These are phyloP conservation scores for Acleris emargana DNA, from an alignment of 2,888 invertebrate genomes.

Conservation along the genomic window DNA sequence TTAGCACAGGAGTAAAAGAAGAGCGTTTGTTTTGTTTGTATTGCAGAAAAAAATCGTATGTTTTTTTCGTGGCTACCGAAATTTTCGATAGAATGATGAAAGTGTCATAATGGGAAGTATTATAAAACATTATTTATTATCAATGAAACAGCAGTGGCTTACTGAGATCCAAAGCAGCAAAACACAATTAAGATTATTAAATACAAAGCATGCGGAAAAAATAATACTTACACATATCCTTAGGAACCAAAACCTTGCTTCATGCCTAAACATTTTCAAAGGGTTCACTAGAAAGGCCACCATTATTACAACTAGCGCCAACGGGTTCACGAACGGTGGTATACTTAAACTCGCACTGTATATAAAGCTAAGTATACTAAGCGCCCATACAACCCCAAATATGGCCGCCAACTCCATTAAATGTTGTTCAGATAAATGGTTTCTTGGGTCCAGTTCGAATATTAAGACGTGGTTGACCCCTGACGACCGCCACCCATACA, in stretches of 20 bases:
- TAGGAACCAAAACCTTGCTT: slow-evolving; percentile 97
- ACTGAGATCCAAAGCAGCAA: too few relatives aligned
- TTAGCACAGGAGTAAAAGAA: too few relatives aligned
- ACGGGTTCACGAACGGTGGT: slow-evolving; percentile 96
- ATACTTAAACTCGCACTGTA: slow-evolving; percentile 91
- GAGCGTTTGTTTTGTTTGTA: too few relatives aligned
- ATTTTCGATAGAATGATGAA: too few relatives aligned
- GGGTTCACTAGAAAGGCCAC: slow-evolving; percentile 95
- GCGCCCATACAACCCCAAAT: slow-evolving; percentile 97
- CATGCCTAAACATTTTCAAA: slow-evolving; percentile 94
- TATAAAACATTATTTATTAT: too few relatives aligned
- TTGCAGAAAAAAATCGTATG: too few relatives aligned
- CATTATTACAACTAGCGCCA: slow-evolving; percentile 92
- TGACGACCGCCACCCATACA: slow-evolving; percentile 98
- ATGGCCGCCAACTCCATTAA: slow-evolving; percentile 97
- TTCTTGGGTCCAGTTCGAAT: slow-evolving; percentile 97
- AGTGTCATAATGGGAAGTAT: too few relatives aligned
- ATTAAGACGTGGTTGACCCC: slow-evolving; percentile 99
- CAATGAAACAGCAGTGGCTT: too few relatives aligned
- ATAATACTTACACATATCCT: slow-evolving; percentile 90
- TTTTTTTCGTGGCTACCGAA: too few relatives aligned
- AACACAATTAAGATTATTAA: not conserved
- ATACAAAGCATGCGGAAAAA: not conserved
- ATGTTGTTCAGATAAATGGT: slow-evolving; percentile 96
- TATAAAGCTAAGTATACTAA: slow-evolving; percentile 93